Conservation (phyloP, 2,888 invertebrate genomes). For the Electrophaes corylata region DNA sequence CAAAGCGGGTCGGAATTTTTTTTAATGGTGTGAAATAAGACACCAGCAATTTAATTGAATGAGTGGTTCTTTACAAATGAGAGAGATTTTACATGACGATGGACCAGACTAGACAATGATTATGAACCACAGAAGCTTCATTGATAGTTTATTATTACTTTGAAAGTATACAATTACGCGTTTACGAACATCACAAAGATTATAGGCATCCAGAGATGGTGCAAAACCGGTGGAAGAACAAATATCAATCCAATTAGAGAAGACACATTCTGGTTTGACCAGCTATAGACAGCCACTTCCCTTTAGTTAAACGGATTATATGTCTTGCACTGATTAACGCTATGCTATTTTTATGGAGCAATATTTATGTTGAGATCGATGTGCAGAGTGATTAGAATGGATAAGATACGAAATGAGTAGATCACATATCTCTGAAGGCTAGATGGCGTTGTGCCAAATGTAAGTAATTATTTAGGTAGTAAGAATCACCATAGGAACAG, state of each 20-base stretch:
- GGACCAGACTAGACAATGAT: neutral
- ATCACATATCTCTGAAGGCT: too few species aligned
- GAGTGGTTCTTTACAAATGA: neutral
- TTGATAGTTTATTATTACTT: neutral
- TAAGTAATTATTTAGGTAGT: too few species aligned
- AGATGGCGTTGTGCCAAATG: too few species aligned
- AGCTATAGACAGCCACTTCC: neutral
- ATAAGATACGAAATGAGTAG: too few species aligned
- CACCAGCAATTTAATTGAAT: neutral
- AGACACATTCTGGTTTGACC: conserved; percentile 10
- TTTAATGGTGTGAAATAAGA: too few species aligned
- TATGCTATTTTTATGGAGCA: neutral
- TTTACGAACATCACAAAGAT: conserved; percentile 7
- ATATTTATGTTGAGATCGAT: too few species aligned
- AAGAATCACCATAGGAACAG: too few species aligned
- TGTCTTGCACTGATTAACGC: conserved; percentile 1
- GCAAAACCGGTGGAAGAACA: conserved; percentile 6
- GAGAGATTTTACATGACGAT: neutral
- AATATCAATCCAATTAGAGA: conserved; percentile 12
- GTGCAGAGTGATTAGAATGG: too few species aligned
- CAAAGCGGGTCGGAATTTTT: too few species aligned
- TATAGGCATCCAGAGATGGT: neutral
- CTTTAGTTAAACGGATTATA: neutral
- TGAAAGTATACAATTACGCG: conserved; percentile 5
- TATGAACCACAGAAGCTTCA: neutral